These are phyloP conservation scores for Tachyglossus aculeatus DNA, from an alignment of 2,797 vertebrate genomes.

Conservation along the genomic window DNA sequence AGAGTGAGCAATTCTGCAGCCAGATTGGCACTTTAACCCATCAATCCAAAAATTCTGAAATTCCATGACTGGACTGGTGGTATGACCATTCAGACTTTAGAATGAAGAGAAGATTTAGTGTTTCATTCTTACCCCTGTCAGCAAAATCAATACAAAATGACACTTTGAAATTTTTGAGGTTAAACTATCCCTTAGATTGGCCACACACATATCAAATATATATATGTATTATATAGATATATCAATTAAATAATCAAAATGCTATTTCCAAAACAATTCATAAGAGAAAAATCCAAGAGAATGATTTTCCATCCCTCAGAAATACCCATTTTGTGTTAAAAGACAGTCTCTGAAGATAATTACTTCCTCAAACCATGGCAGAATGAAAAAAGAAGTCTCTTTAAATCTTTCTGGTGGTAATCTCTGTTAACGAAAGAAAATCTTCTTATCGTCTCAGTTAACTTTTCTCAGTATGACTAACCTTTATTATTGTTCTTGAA, in stretches of 20 bases:
- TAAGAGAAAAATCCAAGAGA: neutral
- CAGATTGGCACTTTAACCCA: neutral
- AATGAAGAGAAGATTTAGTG: no score
- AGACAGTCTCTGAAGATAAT: neutral
- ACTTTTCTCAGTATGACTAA: neutral
- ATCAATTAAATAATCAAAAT: neutral
- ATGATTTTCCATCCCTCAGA: neutral
- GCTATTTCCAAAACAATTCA: slow-evolving; percentile 4
- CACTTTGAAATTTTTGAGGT: neutral
- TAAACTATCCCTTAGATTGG: neutral
- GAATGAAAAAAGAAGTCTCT: neutral
- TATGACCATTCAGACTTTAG: no score
- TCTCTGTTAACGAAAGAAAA: neutral
- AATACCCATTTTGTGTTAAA: neutral
- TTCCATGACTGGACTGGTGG: no score
- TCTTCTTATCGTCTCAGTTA: neutral
- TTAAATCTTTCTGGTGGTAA: neutral
- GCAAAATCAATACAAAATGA: no score
- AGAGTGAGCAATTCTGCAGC: no score
- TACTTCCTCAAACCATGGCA: neutral
- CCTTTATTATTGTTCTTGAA: neutral
- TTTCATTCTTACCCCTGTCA: no score
- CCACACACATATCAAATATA: no score
- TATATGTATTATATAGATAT: no score
- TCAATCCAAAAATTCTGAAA: neutral